A percentile compares a stretch with the other conserved stretches of the same genome.
Evolutionary conservation across 2,888 invertebrate species (phyloP).

Genomic region (Plebejus anna): DNA sequence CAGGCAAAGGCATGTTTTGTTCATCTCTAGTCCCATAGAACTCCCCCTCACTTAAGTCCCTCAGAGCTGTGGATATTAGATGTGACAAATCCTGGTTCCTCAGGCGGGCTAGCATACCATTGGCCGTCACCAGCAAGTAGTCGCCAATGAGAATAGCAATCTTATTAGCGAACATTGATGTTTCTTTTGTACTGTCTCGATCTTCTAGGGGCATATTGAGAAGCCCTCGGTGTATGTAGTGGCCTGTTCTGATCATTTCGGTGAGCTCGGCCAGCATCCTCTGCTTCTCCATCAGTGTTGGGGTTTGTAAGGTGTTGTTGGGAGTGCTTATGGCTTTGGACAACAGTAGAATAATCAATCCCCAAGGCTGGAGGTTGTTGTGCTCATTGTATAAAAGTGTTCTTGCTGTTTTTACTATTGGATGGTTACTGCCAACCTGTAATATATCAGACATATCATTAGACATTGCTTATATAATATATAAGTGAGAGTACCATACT

Average conservation of each 20-base stretch:
- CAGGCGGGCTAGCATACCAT: conserved; percentile 87
- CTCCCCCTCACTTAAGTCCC: conserved; percentile 91
- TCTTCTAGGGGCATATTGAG: conserved; percentile 70
- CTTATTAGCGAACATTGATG: conserved; percentile 92
- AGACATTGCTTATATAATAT: background rate
- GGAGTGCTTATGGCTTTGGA: conserved; percentile 85
- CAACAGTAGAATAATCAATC: conserved; percentile 88
- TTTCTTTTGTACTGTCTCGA: conserved; percentile 78
- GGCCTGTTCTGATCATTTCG: conserved; percentile 93
- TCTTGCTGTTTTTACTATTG: conserved; percentile 91
- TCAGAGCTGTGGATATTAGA: conserved; percentile 88
- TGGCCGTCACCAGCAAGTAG: conserved; percentile 90
- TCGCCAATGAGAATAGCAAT: conserved; percentile 92
- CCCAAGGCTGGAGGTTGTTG: conserved; percentile 92
- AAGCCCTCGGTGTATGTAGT: conserved; percentile 86
- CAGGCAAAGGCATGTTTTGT: conserved; percentile 87
- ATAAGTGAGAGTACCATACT: background rate
- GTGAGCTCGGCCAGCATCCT: conserved; percentile 83
- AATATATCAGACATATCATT: conserved; percentile 33
- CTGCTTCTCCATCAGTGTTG: conserved; percentile 77
- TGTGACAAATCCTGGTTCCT: conserved; percentile 86
- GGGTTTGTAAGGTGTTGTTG: conserved; percentile 75
- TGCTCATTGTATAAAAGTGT: conserved; percentile 89
- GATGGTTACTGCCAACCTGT: conserved; percentile 90
- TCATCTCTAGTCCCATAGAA: conserved; percentile 87